These are phyloP conservation scores for Macrochelys suwanniensis DNA, from an alignment of 2,797 vertebrate genomes.

Conservation along the genomic window DNA sequence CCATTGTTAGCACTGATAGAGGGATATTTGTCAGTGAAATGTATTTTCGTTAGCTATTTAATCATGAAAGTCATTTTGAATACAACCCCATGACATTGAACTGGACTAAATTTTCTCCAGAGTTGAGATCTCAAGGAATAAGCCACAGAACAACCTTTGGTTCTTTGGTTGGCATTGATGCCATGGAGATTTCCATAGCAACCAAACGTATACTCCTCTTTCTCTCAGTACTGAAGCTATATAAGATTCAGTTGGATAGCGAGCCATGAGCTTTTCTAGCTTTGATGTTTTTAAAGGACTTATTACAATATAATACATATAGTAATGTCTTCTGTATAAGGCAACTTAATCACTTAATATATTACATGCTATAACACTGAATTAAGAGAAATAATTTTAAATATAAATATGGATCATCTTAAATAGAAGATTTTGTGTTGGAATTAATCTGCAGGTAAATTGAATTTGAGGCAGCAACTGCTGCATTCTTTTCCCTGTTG, in stretches of 20 bases:
- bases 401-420: neutral
- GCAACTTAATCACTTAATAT: neutral
- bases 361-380: neutral
- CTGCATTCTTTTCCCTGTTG: neutral
- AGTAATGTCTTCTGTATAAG: neutral
- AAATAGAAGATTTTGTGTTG: neutral
- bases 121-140: neutral
- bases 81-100: neutral
- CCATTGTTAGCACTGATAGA: neutral
- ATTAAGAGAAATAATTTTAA: slow-evolving; percentile 23
- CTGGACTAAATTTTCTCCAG: slow-evolving; percentile 16
- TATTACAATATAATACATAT: neutral
- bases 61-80: slow-evolving; percentile 20
- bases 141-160: slow-evolving; percentile 12
- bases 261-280: neutral
- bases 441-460: neutral
- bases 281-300: neutral
- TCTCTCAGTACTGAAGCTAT: neutral
- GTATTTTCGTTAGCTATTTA: slow-evolving; percentile 34
- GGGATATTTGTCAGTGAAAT: slow-evolving; percentile 12
- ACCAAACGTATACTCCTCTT: neutral
- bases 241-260: neutral
- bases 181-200: neutral
- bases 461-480: neutral
- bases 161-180: neutral